phyloP scores from a whole-genome alignment of 2,888 invertebrate genomes.

The Nephrocerus scutellatus region DNA sequence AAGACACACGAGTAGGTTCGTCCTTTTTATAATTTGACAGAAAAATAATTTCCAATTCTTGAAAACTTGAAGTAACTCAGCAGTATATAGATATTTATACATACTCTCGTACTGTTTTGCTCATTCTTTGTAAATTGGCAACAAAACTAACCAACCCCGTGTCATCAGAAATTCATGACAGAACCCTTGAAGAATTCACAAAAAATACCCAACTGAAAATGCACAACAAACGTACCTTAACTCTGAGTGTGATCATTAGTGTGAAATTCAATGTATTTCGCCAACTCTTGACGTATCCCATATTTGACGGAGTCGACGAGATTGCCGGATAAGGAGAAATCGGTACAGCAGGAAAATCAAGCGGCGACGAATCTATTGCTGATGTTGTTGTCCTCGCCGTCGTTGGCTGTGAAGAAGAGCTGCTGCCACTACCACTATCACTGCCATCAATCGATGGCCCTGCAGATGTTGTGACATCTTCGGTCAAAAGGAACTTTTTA shows the following conservation, averaged over 20 bases:
- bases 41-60: too few relatives aligned
- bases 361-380: slow-evolving; percentile 12
- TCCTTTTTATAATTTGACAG: too few relatives aligned
- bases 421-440: too few relatives aligned
- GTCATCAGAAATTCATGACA: too few relatives aligned
- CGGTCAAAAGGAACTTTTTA: slow-evolving; percentile 37
- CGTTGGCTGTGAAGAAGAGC: slow-evolving; percentile 8
- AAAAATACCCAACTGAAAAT: slow-evolving; percentile 1
- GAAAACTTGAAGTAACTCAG: too few relatives aligned
- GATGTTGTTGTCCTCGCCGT: slow-evolving; percentile 11
- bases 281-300: slow-evolving; percentile 42
- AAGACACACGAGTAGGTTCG: too few relatives aligned
- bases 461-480: slow-evolving; percentile 28
- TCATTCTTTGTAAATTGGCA: slow-evolving; percentile 26
- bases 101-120: slow-evolving; percentile 14
- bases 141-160: slow-evolving; percentile 4
- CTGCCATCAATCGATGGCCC: slow-evolving; percentile 5
- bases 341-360: too few relatives aligned
- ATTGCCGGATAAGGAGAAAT: too few relatives aligned
- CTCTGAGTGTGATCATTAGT: slow-evolving; percentile 43
- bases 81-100: too few relatives aligned
- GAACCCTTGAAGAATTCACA: neutral
- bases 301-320: slow-evolving; percentile 39
- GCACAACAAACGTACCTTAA: slow-evolving; percentile 35
- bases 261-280: slow-evolving; percentile 43